Percentiles rank a stretch among this genome's conserved stretches.
Conservation (phyloP, 2,888 invertebrate species). For the Parnassius mnemosyne region DNA sequence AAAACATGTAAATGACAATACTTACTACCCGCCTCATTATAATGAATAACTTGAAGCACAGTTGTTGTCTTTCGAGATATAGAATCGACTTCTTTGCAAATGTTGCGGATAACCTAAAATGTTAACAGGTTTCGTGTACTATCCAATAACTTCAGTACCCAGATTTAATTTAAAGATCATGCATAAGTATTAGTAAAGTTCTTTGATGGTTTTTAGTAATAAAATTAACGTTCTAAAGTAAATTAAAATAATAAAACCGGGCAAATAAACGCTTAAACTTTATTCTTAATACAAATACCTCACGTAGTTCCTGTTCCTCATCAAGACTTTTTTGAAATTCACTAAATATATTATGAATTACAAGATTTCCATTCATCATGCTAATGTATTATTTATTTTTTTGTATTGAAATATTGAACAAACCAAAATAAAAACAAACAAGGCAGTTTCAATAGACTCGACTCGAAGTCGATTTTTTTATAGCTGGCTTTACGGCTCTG, state of each 20-base stretch:
- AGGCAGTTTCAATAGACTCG: too few species aligned
- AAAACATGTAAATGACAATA: constrained; percentile 32
- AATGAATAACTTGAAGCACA: constrained; percentile 90
- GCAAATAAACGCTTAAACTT: too few species aligned
- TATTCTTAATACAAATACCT: constrained; percentile 74
- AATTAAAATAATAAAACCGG: too few species aligned
- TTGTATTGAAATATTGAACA: neutral
- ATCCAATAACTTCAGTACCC: too few species aligned
- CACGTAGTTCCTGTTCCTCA: constrained; percentile 88
- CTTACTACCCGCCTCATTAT: constrained; percentile 85
- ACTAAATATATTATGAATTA: constrained; percentile 83
- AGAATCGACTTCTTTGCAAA: constrained; percentile 89
- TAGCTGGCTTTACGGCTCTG: too few species aligned
- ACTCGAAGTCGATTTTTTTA: too few species aligned
- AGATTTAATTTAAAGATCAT: too few species aligned
- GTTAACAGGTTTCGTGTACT: neutral
- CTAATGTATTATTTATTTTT: neutral
- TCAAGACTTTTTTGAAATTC: constrained; percentile 89
- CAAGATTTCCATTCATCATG: constrained; percentile 54
- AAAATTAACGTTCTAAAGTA: too few species aligned
- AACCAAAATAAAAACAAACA: neutral
- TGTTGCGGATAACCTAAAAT: constrained; percentile 83
- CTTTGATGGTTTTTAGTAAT: too few species aligned
- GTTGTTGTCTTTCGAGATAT: constrained; percentile 89
- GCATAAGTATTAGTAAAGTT: too few species aligned